phyloP scores from a whole-genome alignment of 2,113 vertebrate species.

The Oophaga pumilio region DNA sequence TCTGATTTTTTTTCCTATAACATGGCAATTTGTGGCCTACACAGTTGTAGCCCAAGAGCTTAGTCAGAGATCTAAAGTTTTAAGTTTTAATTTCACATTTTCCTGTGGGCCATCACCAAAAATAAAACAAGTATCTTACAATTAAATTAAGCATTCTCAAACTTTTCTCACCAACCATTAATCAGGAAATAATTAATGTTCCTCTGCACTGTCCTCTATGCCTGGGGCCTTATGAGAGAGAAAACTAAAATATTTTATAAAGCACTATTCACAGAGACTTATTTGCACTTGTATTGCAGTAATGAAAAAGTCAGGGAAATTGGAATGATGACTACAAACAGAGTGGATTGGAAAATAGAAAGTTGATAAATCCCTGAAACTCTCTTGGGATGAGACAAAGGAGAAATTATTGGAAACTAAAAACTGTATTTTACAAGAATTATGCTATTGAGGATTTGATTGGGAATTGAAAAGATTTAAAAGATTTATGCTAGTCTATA shows the following conservation, averaged over 20 bases:
- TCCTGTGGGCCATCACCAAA: background rate
- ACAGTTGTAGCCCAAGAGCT: background rate
- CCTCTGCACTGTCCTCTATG: background rate
- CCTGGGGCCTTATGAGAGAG: background rate
- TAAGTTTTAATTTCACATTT: background rate
- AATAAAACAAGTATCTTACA: slow-evolving; percentile 8
- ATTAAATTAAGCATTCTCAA: slow-evolving; percentile 22
- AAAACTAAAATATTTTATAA: background rate
- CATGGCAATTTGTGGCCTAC: background rate
- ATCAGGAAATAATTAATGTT: slow-evolving; percentile 39
- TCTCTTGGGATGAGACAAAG: background rate
- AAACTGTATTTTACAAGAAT: slow-evolving; percentile 11
- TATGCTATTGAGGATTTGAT: slow-evolving; percentile 12
- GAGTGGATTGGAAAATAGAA: slow-evolving; percentile 32
- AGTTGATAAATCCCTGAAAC: slow-evolving; percentile 25
- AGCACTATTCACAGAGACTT: slow-evolving; percentile 13
- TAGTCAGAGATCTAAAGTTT: background rate
- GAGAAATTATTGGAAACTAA: slow-evolving; percentile 17
- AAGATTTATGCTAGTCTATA: background rate
- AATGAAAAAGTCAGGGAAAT: slow-evolving; percentile 33
- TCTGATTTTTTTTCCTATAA: background rate
- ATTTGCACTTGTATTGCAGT: slow-evolving; percentile 10
- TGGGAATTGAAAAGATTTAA: slow-evolving; percentile 3
- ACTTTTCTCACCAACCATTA: slow-evolving; percentile 24
- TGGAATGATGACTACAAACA: slow-evolving; percentile 13